Base-by-base conservation (phyloP, 2,888 invertebrate species). In the Platerodrilus igneus region DNA sequence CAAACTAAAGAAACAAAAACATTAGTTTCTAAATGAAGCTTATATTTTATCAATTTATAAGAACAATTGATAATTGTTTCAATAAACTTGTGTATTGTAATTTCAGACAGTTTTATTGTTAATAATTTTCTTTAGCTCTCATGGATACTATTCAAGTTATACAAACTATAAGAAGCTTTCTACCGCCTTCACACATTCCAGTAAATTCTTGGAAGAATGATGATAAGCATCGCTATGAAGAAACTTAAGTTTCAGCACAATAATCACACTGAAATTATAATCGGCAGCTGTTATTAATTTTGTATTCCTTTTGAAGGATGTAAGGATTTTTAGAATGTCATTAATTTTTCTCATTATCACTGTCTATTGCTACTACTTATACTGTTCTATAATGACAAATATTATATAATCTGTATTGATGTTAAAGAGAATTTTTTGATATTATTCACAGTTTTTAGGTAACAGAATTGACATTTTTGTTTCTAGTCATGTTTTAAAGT, bases 191-290 rank as follows among this genome's bases (percentile, higher is more conserved):
- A 4, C 89, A 88, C 64, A 89, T 89, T 61, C 87, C 87, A 59
- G 87, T 89, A 37, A 87, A 86, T 48, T 88, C 88, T 42, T 89
- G 89, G 89, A 89, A 89, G 68, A 89, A 86, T 62, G 88, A 89
- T 66, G 86, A 86, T 62, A 78, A 78, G 54, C 78, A 78, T 66
- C 75, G 77, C 43, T 69, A 63, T 43, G 69, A 69, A 34, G 69
- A 69, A 47, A 62, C 63, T 34, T 63, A 62, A 59, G 18, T 39
- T 33, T 6, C 2, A 4, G 19, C 2, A 19, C 16, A n/a, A 16
- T 28, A 16, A 28, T 11, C 5, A 8, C 10, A 22, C 10, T 10
- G 30, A 3, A 4, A 16, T 20, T 6, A 20, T 4, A 4, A 31
- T 10, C 3, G 36, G 35, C 40, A 40, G 39, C 39, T 34, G 18